Conservation (phyloP, 2,113 vertebrate genomes). For the Plestiodon gilberti region DNA sequence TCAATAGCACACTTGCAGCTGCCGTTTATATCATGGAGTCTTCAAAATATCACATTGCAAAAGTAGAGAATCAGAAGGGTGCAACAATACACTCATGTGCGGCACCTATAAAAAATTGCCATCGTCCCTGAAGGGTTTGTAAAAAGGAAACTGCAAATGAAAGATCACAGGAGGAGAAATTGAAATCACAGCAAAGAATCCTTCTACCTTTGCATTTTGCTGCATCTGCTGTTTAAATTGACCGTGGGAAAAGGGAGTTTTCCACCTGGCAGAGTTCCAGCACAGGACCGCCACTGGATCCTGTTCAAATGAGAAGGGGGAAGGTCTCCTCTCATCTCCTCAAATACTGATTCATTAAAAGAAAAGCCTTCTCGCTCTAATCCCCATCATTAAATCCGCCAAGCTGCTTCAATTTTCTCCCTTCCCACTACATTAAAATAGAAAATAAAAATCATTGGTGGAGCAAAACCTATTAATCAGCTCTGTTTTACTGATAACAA, state of each 20-base stretch:
- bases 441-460: conserved; percentile 1
- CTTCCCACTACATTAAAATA: conserved; percentile 9
- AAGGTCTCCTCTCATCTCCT: background rate
- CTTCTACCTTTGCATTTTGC: background rate
- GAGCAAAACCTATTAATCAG: conserved; percentile 36
- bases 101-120: background rate
- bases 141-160: background rate
- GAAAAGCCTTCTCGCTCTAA: conserved; percentile 15
- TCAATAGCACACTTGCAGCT: background rate
- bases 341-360: background rate
- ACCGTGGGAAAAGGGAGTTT: conserved; percentile 19
- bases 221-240: conserved; percentile 1
- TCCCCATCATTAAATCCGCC: conserved; percentile 15
- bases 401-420: background rate
- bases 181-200: background rate
- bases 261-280: background rate
- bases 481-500: background rate
- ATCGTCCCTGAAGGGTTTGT: background rate
- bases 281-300: background rate
- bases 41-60: background rate
- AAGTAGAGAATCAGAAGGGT: background rate
- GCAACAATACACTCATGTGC: background rate
- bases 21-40: background rate
- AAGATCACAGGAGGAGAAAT: background rate
- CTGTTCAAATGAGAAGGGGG: background rate